Evolutionary conservation across 1,140 invertebrate species (phyloP), one percentile per base, ranked within the genome.

Genomic region (Platyscapa corneri): DNA sequence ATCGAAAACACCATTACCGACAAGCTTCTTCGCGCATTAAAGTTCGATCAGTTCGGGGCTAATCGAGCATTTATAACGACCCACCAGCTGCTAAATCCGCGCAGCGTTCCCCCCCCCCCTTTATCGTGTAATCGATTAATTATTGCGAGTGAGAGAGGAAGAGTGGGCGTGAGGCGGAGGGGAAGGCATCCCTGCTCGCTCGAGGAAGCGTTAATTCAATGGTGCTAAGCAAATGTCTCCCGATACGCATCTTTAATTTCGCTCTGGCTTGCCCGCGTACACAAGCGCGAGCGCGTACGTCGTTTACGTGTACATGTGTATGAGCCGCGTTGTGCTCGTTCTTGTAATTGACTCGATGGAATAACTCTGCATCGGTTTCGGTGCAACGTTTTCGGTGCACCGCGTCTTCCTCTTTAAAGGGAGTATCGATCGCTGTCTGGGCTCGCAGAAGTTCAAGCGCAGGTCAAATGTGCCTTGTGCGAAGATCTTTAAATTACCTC

Each of bases 241-340:
- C 88, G 92, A 92, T 92, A 90, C 76, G 85, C 85, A 92, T 92
- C 92, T 92, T 91, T 89, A 92, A 92, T 91, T 92, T 91, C 87
- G 88, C 83, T 70, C 60, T 78, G 81, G 32, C 82, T 60, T 27
- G 81, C 82, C 60, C 82, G 83, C 37, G 39, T 78, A 37, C n/a
- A 27, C 2, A 20, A 46, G 46, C 46, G 65, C 65, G 16, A 18
- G 27, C 56, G 77, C 12, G 60, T 30, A 20, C 49, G 18, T 23
- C 56, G 56, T 27, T 60, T 60, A 60, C 27, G 27, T 60, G 27
- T 60, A 60, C 27, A 60, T 60, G 27, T 12, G 42, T 46, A 12
- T 10, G 56, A 60, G 3, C 10, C 23, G 56, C 56, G 56, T 10
- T 27, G 7, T 3, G 56, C n/a, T 85, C 86, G 81, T 82, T 53